Evolutionary conservation across 2,113 vertebrate species (phyloP).

Genomic region (Oreochromis tanganicae): DNA sequence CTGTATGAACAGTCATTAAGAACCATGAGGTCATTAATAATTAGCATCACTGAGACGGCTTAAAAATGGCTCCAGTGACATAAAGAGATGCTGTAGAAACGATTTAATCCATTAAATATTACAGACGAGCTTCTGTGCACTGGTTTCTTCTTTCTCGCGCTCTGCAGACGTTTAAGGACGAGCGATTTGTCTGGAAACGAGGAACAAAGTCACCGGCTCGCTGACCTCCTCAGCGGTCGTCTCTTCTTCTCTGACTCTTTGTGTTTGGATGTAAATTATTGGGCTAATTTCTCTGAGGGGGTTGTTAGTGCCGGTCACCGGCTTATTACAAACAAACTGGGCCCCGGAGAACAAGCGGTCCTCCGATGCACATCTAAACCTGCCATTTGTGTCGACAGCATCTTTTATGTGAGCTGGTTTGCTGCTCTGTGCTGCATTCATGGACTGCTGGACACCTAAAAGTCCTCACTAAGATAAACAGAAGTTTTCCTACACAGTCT

Average conservation of each 20-base stretch:
- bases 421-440: not conserved
- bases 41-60: not conserved
- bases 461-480: not conserved
- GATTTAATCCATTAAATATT: not conserved
- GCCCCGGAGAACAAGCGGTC: accelerated
- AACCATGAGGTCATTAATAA: not conserved
- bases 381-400: not conserved
- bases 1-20: not conserved
- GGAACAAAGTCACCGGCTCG: not conserved
- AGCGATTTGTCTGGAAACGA: not conserved
- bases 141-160: not conserved
- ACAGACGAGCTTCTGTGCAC: accelerated
- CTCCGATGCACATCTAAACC: accelerated
- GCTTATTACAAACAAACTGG: not conserved
- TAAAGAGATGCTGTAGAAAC: not conserved
- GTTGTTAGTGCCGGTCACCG: not conserved
- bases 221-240: not conserved
- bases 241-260: not conserved
- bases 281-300: not conserved
- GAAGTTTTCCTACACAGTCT: not conserved
- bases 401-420: not conserved
- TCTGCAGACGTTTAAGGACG: not conserved
- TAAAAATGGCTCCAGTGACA: not conserved
- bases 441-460: not conserved
- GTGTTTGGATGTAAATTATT: not conserved